These are phyloP conservation scores for Keiferia lycopersicella DNA, from an alignment of 2,888 invertebrate species.

Conservation along the genomic window DNA sequence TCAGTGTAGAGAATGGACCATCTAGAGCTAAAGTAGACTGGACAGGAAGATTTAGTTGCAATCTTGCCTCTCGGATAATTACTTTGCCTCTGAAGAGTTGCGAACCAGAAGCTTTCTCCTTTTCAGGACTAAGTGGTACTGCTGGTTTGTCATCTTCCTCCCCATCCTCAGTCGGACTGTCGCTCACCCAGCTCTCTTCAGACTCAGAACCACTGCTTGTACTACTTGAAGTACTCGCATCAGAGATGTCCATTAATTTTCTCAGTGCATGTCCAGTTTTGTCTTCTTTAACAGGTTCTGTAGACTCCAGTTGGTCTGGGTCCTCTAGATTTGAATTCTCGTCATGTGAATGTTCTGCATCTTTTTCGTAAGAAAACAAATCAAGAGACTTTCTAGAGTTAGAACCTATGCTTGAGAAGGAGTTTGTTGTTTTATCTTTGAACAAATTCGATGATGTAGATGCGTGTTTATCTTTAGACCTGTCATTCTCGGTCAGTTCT, in stretches of 20 bases:
- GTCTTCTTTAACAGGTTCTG: conserved; percentile 64
- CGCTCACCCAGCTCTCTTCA: conserved; percentile 74
- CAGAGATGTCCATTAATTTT: conserved; percentile 75
- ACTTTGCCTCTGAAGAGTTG: conserved; percentile 84
- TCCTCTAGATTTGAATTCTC: conserved; percentile 68
- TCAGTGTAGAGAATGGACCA: conserved; percentile 84
- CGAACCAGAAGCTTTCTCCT: conserved; percentile 68
- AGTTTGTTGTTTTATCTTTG: conserved; percentile 71
- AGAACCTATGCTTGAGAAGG: conserved; percentile 62
- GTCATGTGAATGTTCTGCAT: conserved; percentile 61
- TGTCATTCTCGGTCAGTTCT: conserved; percentile 57
- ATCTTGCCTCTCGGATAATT: conserved; percentile 85
- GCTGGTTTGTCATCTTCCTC: conserved; percentile 66
- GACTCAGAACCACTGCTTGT: conserved; percentile 72
- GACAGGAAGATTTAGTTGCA: conserved; percentile 80
- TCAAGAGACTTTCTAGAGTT: conserved; percentile 61
- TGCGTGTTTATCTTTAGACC: conserved; percentile 56
- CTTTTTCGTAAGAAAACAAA: conserved; percentile 72
- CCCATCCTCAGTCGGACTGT: conserved; percentile 62
- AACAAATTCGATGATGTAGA: conserved; percentile 60
- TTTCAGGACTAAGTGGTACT: conserved; percentile 69
- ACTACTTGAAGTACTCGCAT: conserved; percentile 73
- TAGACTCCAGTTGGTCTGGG: conserved; percentile 58
- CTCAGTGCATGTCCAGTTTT: conserved; percentile 73
- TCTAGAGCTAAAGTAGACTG: conserved; percentile 76